Evolutionary conservation across 2,113 vertebrate species (phyloP), one percentile per base, ranked within the genome.

Genomic region (Notothenia rossii): DNA sequence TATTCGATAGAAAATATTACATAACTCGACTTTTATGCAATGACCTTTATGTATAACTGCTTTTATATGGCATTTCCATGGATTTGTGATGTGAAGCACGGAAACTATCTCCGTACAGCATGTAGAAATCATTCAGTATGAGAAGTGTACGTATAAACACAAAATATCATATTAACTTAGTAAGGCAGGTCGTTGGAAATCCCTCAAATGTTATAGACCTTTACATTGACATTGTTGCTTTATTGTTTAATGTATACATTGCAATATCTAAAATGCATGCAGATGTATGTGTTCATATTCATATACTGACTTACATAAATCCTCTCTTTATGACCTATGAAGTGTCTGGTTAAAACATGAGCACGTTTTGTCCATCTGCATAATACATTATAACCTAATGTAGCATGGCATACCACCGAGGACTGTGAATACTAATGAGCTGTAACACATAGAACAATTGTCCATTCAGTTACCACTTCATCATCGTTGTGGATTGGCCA

Each of bases 381-480:
- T 71, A 75, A 77, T 46, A 74, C 82, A 89, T 81, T 75, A 81
- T 20, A 66, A 33, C 17, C 46, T 82, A 79, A 84, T 84, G 78
- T 75, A 59, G 61, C 82, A 70, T 75, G 46, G 33, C 60, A 68
- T 40, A 79, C 61, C 54, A 78, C 43, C 60, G 74, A 77, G 70
- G 25, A 29, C 55, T 60, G 64, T 62, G 75, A 56, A 73, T 75
- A 56, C 49, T 50, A 75, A 87, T 83, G 49, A 79, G 58, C 59
- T 83, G 5, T 17, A 75, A 54, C 33, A 62, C 51, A 50, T 36
- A 54, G 62, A 73, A 73, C 33, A 72, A 74, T 49, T 48, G 43
- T 75, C 20, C 5, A 36, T 77, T 74, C 58, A 20, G 48, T 58
- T 54, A 68, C 53, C 29, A n/a, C 1, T 61, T 82, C 48, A 79